phyloP scores from a whole-genome alignment of 2,888 invertebrate genomes.

The Himalopsyche japonica region DNA sequence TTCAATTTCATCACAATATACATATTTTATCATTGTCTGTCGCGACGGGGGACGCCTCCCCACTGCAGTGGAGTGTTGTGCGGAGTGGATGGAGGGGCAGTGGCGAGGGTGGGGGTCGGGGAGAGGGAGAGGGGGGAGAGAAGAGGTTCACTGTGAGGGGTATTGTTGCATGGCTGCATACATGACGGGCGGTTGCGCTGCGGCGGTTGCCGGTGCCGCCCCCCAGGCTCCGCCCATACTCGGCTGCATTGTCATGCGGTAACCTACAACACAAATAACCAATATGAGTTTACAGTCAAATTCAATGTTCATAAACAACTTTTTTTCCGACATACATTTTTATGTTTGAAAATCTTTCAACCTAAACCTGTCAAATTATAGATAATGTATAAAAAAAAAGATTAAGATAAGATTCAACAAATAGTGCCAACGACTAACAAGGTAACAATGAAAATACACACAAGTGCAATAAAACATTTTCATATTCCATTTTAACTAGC shows the following conservation, averaged over 20 bases:
- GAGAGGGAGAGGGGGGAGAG: slow-evolving; percentile 27
- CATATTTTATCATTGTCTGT: slow-evolving; percentile 2
- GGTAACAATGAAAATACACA: too few relatives aligned
- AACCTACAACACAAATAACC: slow-evolving; percentile 49
- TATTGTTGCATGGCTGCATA: slow-evolving; percentile 80
- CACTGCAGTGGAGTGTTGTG: background rate
- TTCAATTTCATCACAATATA: background rate
- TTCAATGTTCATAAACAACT: too few relatives aligned
- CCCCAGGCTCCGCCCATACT: slow-evolving; percentile 51
- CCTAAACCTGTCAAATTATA: too few relatives aligned
- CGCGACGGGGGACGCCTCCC: background rate
- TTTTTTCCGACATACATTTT: too few relatives aligned
- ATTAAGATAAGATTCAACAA: too few relatives aligned
- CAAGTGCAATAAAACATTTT: too few relatives aligned
- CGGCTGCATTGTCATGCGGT: slow-evolving; percentile 68
- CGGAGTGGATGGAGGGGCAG: background rate
- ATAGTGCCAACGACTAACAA: too few relatives aligned
- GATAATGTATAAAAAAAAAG: too few relatives aligned
- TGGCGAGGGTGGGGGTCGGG: slow-evolving; percentile 23
- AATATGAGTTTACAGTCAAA: too few relatives aligned
- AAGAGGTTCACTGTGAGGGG: slow-evolving; percentile 74
- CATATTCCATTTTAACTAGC: too few relatives aligned
- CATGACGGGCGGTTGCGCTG: slow-evolving; percentile 65
- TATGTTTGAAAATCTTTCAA: too few relatives aligned
- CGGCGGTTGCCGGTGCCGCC: slow-evolving; percentile 59